A percentile compares a stretch with the other conserved stretches of the same genome.
phyloP scores from a whole-genome alignment of 2,113 vertebrate species.

The Asarcornis scutulata region DNA sequence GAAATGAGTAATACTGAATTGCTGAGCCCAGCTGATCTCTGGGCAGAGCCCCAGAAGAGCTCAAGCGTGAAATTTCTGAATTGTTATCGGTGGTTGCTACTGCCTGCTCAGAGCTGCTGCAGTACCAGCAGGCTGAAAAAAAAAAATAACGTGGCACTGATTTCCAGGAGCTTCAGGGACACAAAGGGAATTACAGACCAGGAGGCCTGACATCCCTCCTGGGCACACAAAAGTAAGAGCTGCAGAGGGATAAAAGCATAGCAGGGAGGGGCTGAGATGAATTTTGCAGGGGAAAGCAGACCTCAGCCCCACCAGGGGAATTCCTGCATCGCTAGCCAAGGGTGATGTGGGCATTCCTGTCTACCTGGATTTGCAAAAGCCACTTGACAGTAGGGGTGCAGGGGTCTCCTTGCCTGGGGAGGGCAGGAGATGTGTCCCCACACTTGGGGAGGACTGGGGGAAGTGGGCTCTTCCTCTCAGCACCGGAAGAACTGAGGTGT shows the following conservation, averaged over 20 bases:
- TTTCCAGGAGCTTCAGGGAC: not conserved
- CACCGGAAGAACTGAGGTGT: not conserved
- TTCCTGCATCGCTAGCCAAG: not conserved
- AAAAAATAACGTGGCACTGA: not conserved
- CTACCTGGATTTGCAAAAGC: not conserved
- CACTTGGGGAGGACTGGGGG: not conserved
- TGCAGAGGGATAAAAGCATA: not conserved
- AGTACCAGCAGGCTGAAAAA: not conserved
- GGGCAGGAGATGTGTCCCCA: not conserved
- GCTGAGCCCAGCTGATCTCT: not conserved
- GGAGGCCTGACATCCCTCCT: not conserved
- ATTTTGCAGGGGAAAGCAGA: not conserved
- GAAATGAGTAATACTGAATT: not conserved
- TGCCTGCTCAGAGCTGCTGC: not conserved
- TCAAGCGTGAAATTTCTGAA: not conserved
- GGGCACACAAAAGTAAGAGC: not conserved
- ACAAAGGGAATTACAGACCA: not conserved
- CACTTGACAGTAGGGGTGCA: too few species aligned
- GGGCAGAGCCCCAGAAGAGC: not conserved
- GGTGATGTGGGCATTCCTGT: not conserved
- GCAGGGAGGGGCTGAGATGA: rapidly evolving
- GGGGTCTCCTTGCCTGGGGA: not conserved
- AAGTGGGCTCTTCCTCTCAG: not conserved
- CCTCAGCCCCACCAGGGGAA: too few species aligned
- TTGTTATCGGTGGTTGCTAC: not conserved